Evolutionary conservation across 2,797 vertebrate species (phyloP).

Genomic region (Tadarida brasiliensis): DNA sequence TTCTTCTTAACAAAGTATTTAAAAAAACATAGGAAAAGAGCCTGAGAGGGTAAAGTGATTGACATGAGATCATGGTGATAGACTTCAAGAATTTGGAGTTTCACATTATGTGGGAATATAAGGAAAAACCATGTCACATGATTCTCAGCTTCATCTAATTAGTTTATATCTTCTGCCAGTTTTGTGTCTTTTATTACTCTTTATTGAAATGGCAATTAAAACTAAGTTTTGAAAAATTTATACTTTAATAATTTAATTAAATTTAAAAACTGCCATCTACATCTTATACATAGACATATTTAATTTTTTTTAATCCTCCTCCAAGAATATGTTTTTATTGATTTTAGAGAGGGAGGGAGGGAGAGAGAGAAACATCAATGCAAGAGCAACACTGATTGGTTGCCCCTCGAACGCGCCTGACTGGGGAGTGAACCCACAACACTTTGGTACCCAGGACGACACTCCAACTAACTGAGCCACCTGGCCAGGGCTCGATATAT

Average conservation of each 20-base stretch:
- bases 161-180: background rate
- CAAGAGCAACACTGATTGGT: background rate
- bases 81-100: background rate
- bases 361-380: background rate
- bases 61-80: background rate
- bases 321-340: background rate
- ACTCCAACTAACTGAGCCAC: background rate
- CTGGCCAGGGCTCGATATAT: background rate
- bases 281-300: background rate
- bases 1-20: background rate
- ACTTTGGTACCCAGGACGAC: background rate
- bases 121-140: background rate
- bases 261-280: background rate
- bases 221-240: background rate
- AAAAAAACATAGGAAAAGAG: background rate
- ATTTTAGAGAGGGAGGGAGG: background rate
- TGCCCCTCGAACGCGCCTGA: background rate
- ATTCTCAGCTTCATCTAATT: background rate
- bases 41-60: background rate
- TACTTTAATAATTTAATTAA: background rate
- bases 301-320: background rate
- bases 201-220: constrained; percentile 44
- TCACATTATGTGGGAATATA: background rate
- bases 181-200: background rate
- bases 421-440: background rate